A percentile compares a stretch with the other conserved stretches of the same genome.
These are phyloP conservation scores for Trachelus tabidus DNA, from an alignment of 2,888 invertebrate genomes.

Conservation along the genomic window DNA sequence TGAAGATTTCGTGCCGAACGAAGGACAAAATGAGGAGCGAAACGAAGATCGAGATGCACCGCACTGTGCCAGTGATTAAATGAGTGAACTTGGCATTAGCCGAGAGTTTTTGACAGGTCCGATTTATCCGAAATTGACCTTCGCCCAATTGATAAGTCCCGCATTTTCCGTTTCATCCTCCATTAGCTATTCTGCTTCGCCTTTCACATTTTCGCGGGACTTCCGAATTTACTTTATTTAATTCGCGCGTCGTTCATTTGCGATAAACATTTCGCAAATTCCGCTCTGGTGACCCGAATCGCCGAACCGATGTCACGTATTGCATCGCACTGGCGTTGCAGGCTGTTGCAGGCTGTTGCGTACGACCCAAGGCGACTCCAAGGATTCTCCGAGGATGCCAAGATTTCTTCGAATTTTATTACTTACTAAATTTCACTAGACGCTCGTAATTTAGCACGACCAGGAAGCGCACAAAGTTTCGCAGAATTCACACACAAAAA, in stretches of 20 bases:
- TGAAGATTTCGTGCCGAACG: neutral
- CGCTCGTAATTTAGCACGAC: neutral
- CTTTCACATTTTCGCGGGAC: neutral
- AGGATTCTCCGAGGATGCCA: neutral
- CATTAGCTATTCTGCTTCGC: neutral
- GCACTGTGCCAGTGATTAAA: slow-evolving; percentile 11
- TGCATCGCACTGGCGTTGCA: neutral
- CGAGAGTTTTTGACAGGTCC: slow-evolving; percentile 18
- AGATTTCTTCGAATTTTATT: neutral
- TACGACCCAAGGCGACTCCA: neutral
- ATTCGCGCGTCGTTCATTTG: neutral
- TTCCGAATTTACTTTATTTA: neutral
- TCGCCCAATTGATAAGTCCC: slow-evolving; percentile 21
- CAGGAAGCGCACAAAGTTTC: too few species aligned
- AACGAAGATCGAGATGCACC: neutral
- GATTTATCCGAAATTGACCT: slow-evolving; percentile 2
- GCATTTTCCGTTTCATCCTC: slow-evolving; percentile 4
- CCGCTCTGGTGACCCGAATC: neutral
- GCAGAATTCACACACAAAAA: neutral
- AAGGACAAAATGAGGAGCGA: neutral
- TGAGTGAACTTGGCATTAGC: slow-evolving; percentile 9
- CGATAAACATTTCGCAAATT: neutral
- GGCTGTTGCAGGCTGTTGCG: neutral
- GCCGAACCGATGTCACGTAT: neutral
- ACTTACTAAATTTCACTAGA: neutral